phyloP scores from a whole-genome alignment of 2,888 invertebrate genomes.

The Drosophila stalkeri region DNA sequence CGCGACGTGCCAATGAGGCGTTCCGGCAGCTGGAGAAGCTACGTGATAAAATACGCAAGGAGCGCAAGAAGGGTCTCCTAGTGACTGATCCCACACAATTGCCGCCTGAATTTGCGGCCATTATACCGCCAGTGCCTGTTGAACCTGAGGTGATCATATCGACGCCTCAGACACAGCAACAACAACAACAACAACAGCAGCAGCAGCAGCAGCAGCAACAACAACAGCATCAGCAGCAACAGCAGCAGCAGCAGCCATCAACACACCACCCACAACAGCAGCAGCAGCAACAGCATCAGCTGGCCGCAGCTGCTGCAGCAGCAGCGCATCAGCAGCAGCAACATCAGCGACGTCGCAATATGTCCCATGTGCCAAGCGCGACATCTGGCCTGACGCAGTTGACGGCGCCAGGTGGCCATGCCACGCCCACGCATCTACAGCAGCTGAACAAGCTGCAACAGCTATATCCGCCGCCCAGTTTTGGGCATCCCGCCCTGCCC shows the following conservation, averaged over 20 bases:
- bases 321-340: conserved; percentile 52
- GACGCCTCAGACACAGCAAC: conserved; percentile 61
- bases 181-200: conserved; percentile 40
- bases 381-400: conserved; percentile 57
- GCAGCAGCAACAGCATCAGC: conserved; percentile 47
- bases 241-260: conserved; percentile 65
- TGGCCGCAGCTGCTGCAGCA: conserved; percentile 47
- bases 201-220: conserved; percentile 39
- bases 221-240: conserved; percentile 29
- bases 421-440: conserved; percentile 74
- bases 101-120: conserved; percentile 78
- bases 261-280: conserved; percentile 57
- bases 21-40: conserved; percentile 83
- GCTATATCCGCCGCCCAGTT: conserved; percentile 81
- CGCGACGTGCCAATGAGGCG: conserved; percentile 82
- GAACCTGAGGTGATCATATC: conserved; percentile 81
- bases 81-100: conserved; percentile 77
- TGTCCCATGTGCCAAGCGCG: conserved; percentile 60
- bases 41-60: conserved; percentile 84
- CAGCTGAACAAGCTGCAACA: conserved; percentile 79
- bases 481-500: conserved; percentile 81
- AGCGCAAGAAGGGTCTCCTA: conserved; percentile 83
- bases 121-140: conserved; percentile 77
- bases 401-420: conserved; percentile 58
- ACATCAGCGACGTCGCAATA: conserved; percentile 61